Evolutionary conservation across 2,113 vertebrate genomes (phyloP), one percentile per base, ranked within the genome.

Genomic region (Fulica atra): DNA sequence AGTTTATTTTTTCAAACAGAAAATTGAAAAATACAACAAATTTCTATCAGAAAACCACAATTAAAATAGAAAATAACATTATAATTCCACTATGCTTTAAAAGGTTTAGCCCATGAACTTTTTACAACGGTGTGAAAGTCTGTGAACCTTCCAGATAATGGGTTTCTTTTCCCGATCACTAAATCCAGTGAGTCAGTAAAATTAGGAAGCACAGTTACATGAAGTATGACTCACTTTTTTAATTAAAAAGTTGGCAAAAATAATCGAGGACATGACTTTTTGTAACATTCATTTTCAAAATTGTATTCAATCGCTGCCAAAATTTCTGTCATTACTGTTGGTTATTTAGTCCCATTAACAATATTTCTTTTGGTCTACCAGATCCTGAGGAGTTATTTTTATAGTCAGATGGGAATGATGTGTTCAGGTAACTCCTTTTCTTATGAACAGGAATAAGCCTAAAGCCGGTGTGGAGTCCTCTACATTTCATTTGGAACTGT

Each of bases 241-340:
- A 97, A 94, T 97, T 95, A 61, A 96, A 95, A 96, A 68, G 23
- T 71, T 95, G 93, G 92, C 91, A 95, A 88, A 94, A 82, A 68
- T 71, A 92, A 44, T 64, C 66, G 79, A 91, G 65, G 71, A 61
- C 63, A 51, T 91, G 81, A 83, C 65, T 97, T 97, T 81, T 57
- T 59, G 69, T 92, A 86, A 51, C 40, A 85, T 93, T 82, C n/a
- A 85, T 95, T 96, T 96, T 77, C 56, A 23, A 94, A 96, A 96
- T 93, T 87, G 46, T 44, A 80, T 89, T 92, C 6, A 26, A 61
- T 29, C 66, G 35, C 61, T 95, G 92, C 96, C 95, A 95, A 81
- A 64, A 66, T 35, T 79, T 93, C 72, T 84, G 17, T 81, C 87
- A 57, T 94, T 85, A 33, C 54, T 81, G 33, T 76, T 82, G 53